Base-by-base conservation (phyloP, 2,113 vertebrate species). In the Bufo gargarizans region DNA sequence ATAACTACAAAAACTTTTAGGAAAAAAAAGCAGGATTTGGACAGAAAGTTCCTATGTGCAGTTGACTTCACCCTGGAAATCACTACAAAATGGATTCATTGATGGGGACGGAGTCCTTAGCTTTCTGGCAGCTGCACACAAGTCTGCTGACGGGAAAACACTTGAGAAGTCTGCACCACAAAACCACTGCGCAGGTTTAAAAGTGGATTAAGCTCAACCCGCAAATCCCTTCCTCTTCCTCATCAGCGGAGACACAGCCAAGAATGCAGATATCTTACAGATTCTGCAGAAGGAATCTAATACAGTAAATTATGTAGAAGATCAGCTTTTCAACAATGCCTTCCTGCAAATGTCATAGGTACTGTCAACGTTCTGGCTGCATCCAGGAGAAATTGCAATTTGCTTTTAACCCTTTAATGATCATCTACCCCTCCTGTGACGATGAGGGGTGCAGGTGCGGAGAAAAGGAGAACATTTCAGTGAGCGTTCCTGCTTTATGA, bases 91-190 rank as follows among this genome's bases (percentile, higher is more conserved):
- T 55, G 3, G 4, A 84, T 33, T 55, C 19, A 53, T 12, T 84
- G 47, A 55, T 55, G 22, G 20, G 20, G 61, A 83, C 16, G 1
- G 47, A 55, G 63, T 17, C 63, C 67, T 55, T 14, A 43, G 17
- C 50, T 84, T 83, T 63, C 82, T 71, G 50, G 63, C 82, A 84
- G 63, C 63, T 84, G 82, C 49, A 55, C 53, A 22, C 20, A 33
- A 84, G 49, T 16, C 82, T 33, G 61, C 59, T 20, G 82, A 84
- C n/a, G n/a, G 82, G 82, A 84, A 84, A 84, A 84, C 63, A 55
- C 82, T 71, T 84, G 61, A 53, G 33, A 82, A 82, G 81, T 50
- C 81, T 69, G 47, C 82, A 84, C 82, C 82, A 84, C 82, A 84
- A 84, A 82, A 69, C 82, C 82, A 84, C 82, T 43, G 55, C 67